phyloP scores from a whole-genome alignment of 2,888 invertebrate species.

The Osedax frankpressi region DNA sequence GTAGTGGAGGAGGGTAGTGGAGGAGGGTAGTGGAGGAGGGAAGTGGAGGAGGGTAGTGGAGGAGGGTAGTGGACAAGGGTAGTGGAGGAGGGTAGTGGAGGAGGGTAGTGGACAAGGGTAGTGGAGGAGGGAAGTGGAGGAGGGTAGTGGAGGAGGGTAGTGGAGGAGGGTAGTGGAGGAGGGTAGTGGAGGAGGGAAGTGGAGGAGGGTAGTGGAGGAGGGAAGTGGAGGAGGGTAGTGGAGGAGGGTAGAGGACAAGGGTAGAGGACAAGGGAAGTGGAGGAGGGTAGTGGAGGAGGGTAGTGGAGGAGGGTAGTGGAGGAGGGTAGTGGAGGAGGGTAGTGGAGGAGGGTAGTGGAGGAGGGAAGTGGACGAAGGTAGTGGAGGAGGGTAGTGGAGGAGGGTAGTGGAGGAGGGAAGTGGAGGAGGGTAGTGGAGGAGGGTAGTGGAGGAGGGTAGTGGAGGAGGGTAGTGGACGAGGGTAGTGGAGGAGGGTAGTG shows the following conservation, averaged over 20 bases:
- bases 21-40: no score
- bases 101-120: no score
- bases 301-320: background rate
- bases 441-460: background rate
- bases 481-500: no score
- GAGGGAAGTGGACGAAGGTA: background rate
- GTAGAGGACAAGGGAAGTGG: background rate
- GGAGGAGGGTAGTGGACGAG: background rate
- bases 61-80: no score
- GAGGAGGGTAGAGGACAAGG: background rate
- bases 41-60: no score
- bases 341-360: background rate
- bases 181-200: background rate
- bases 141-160: no score
- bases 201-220: background rate
- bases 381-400: background rate
- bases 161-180: no score
- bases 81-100: no score
- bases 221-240: background rate
- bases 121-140: no score
- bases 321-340: background rate
- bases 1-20: no score
- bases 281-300: background rate
- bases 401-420: background rate
- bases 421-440: background rate